Conservation (phyloP, 2,113 vertebrate species). For the Tragelaphus scriptus region DNA sequence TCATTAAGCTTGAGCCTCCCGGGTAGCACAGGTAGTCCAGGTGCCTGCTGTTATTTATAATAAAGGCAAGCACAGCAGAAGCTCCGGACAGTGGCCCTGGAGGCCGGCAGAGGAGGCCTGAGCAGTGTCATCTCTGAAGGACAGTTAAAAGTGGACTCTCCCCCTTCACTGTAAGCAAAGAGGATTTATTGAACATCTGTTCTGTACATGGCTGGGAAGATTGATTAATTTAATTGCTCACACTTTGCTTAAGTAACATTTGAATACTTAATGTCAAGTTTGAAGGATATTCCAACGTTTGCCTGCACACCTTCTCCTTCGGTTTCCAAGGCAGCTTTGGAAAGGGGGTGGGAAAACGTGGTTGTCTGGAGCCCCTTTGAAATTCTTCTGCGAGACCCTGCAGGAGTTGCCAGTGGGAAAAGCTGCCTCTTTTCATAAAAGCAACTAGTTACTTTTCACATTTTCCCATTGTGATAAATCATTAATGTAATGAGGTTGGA, state of each 20-base stretch:
- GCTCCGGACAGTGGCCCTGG: conserved; percentile 88
- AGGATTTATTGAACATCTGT: conserved; percentile 97
- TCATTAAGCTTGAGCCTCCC: conserved; percentile 90
- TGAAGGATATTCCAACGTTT: conserved; percentile 88
- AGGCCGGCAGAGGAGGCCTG: conserved; percentile 85
- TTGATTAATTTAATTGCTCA: conserved; percentile 99
- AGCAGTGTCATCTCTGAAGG: conserved; percentile 92
- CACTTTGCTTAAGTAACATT: conserved; percentile 95
- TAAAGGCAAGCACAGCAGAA: conserved; percentile 95
- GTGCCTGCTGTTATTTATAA: conserved; percentile 99
- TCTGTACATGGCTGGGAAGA: conserved; percentile 92
- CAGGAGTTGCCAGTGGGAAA: conserved; percentile 70
- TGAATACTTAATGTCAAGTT: conserved; percentile 96
- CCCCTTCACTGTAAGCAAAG: conserved; percentile 82
- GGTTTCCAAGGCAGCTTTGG: conserved; percentile 46
- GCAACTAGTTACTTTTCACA: conserved; percentile 73
- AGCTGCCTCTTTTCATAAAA: conserved; percentile 73
- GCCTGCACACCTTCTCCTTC: conserved; percentile 72
- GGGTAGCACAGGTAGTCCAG: conserved; percentile 91
- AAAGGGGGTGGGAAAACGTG: not conserved
- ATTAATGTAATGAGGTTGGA: conserved; percentile 64
- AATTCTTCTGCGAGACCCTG: conserved; percentile 50
- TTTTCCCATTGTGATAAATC: conserved; percentile 68
- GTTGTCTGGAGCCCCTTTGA: not conserved
- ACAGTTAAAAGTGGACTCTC: conserved; percentile 93